Evolutionary conservation across 2,113 vertebrate species (phyloP).

Genomic region (Trinectes maculatus): DNA sequence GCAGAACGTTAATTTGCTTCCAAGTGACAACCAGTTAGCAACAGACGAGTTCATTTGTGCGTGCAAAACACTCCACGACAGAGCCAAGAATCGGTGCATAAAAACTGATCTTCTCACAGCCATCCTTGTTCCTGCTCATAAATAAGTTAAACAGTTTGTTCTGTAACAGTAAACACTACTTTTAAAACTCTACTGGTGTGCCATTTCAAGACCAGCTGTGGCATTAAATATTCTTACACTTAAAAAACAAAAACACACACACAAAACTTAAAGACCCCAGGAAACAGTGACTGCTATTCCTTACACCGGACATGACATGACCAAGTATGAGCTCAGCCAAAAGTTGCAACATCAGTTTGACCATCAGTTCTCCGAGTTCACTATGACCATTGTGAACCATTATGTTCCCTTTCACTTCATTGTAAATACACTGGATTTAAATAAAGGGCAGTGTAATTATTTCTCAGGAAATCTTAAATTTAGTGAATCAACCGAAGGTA

Average conservation of each 20-base stretch:
- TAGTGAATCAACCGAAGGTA: slow-evolving; percentile 3
- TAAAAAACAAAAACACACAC: neutral
- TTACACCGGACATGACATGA: slow-evolving; percentile 30
- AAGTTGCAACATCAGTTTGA: slow-evolving; percentile 2
- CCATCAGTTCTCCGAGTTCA: neutral
- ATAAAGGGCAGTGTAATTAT: neutral
- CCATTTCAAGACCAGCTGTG: slow-evolving; percentile 55
- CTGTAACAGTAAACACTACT: slow-evolving; percentile 61
- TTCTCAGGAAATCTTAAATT: slow-evolving; percentile 1
- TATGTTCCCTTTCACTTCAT: slow-evolving; percentile 19
- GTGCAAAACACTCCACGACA: slow-evolving; percentile 45
- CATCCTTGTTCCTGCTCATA: slow-evolving; percentile 31
- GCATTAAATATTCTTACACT: slow-evolving; percentile 60
- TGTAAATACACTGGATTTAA: neutral
- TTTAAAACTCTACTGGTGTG: slow-evolving; percentile 39
- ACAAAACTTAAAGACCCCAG: slow-evolving; percentile 6
- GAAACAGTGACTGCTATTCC: slow-evolving; percentile 21
- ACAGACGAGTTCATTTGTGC: slow-evolving; percentile 35
- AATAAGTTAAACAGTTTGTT: slow-evolving; percentile 64
- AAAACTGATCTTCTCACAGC: slow-evolving; percentile 1
- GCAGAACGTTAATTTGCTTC: slow-evolving; percentile 36
- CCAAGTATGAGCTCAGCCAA: slow-evolving; percentile 8
- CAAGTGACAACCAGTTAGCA: slow-evolving; percentile 33
- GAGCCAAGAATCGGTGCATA: slow-evolving; percentile 41
- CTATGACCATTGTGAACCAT: neutral